phyloP scores from a whole-genome alignment of 2,797 vertebrate genomes.

The Dipus sagitta region DNA sequence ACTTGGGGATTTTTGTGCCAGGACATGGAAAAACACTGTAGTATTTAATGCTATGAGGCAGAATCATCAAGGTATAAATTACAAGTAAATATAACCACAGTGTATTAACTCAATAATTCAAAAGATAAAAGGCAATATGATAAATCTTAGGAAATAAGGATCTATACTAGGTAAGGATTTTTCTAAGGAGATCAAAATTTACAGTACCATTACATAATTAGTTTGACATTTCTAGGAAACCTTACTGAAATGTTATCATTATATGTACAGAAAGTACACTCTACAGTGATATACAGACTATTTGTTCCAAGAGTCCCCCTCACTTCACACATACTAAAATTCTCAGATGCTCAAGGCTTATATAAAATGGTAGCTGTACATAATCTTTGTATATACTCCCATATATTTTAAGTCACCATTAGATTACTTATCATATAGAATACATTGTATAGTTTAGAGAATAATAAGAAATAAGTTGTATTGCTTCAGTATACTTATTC shows the following conservation, averaged over 20 bases:
- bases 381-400: no score
- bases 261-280: background rate
- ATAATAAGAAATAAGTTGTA: background rate
- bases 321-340: background rate
- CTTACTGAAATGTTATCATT: background rate
- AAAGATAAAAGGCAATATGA: slow-evolving; percentile 22
- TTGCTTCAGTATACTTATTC: background rate
- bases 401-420: background rate
- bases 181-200: background rate
- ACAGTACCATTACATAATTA: background rate
- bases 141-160: slow-evolving; percentile 6
- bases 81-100: slow-evolving; percentile 42
- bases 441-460: background rate
- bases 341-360: background rate
- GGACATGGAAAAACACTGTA: background rate
- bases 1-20: background rate
- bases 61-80: background rate
- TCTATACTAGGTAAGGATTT: slow-evolving; percentile 25
- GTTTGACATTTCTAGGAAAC: background rate
- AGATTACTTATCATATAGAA: background rate
- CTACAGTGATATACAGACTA: background rate
- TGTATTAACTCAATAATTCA: slow-evolving; percentile 50
- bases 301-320: no score
- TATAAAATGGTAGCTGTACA: background rate
- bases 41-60: slow-evolving; percentile 5